These are phyloP conservation scores for Melipona quadrifasciata DNA, from an alignment of 1,140 invertebrate genomes.

Conservation along the genomic window DNA sequence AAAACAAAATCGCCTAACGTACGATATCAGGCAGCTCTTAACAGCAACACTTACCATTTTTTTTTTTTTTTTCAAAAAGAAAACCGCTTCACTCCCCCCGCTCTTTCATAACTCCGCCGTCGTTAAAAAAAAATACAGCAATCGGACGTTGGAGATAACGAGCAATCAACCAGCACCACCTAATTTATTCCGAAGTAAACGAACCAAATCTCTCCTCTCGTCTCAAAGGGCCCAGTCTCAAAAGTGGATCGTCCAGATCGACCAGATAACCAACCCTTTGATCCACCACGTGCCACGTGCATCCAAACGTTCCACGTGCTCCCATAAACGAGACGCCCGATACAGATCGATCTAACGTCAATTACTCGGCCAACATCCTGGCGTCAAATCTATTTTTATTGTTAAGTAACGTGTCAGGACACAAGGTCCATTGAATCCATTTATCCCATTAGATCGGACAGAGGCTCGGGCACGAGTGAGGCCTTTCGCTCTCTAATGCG, in stretches of 20 bases:
- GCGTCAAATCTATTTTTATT: slow-evolving; percentile 21
- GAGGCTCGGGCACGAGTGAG: not conserved
- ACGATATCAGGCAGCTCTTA: too few species aligned
- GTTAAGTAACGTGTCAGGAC: not conserved
- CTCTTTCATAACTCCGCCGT: not conserved
- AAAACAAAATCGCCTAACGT: not conserved
- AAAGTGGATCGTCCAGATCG: slow-evolving; percentile 11
- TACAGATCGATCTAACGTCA: slow-evolving; percentile 26
- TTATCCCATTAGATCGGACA: not conserved
- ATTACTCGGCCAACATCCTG: slow-evolving; percentile 1
- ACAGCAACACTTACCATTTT: too few species aligned
- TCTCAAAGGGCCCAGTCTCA: not conserved
- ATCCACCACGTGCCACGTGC: slow-evolving; percentile 34
- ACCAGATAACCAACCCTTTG: slow-evolving; percentile 2
- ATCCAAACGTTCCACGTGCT: not conserved
- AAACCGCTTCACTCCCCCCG: not conserved
- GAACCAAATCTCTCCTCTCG: not conserved
- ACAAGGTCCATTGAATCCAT: slow-evolving; percentile 24
- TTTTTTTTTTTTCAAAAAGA: too few species aligned
- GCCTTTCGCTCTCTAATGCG: slow-evolving; percentile 6
- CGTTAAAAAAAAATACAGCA: slow-evolving; percentile 33
- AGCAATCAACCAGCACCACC: not conserved
- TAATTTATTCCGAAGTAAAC: not conserved
- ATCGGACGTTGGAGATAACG: not conserved
- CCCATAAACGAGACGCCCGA: slow-evolving; percentile 17